Evolutionary conservation across 2,113 vertebrate genomes (phyloP).

Genomic region (Otocyon megalotis): DNA sequence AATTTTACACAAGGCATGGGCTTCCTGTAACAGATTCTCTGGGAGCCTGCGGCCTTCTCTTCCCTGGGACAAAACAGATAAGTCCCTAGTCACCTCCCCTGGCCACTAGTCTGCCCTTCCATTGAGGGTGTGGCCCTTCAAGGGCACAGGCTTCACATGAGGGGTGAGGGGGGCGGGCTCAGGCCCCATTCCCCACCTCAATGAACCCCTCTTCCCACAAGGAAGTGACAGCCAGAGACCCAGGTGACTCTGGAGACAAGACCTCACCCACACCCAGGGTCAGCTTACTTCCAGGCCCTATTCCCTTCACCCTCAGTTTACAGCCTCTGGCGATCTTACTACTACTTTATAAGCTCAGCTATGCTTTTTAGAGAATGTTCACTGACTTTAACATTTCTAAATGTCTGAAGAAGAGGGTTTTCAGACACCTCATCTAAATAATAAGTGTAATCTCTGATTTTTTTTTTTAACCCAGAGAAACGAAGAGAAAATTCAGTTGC

Average conservation of each 20-base stretch:
- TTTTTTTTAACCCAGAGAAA: conserved; percentile 34
- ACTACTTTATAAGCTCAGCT: not conserved
- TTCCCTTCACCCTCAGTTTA: not conserved
- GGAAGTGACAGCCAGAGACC: not conserved
- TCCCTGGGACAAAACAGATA: not conserved
- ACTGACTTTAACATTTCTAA: conserved; percentile 24
- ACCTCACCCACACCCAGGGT: not conserved
- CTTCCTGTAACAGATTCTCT: not conserved
- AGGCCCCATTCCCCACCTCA: not conserved
- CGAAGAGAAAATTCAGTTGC: not conserved
- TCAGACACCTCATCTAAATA: not conserved
- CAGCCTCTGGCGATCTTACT: not conserved
- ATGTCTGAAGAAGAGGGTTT: not conserved
- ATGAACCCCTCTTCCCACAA: not conserved
- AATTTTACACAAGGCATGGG: not conserved
- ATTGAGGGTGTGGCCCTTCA: not conserved
- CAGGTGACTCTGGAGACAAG: not conserved
- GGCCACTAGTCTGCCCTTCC: not conserved
- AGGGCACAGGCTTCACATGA: not conserved
- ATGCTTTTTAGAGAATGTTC: not conserved
- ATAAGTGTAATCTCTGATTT: not conserved
- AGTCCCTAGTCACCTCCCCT: not conserved
- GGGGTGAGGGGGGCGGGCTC: not conserved
- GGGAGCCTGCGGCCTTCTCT: not conserved
- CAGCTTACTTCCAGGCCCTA: not conserved